Conservation (phyloP, 2,888 invertebrate genomes). For the Drosophila kambysellisi region DNA sequence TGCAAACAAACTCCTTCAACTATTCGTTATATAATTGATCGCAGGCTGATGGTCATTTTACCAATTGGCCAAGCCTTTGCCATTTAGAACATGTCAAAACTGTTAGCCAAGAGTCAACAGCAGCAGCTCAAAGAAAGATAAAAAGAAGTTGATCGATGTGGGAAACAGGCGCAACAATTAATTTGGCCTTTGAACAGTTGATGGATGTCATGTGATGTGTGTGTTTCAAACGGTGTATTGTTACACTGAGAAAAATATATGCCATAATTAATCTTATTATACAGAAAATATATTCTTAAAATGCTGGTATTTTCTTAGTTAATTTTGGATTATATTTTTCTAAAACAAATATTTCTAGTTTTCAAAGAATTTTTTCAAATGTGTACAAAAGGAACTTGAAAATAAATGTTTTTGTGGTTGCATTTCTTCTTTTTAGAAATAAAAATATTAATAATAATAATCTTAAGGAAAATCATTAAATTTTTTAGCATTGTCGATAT, state of each 20-base stretch:
- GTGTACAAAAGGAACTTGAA: no score
- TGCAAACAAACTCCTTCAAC: not conserved
- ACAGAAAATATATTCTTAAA: not conserved
- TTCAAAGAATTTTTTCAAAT: no score
- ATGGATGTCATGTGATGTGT: constrained; percentile 24
- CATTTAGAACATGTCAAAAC: constrained; percentile 1
- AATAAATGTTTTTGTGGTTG: not conserved
- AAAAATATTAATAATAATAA: not conserved
- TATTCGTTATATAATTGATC: not conserved
- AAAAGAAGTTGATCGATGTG: constrained; percentile 7
- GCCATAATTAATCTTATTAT: not conserved
- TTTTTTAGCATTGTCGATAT: not conserved
- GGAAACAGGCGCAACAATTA: constrained; percentile 48
- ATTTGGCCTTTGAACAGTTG: constrained; percentile 42
- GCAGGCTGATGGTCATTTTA: not conserved
- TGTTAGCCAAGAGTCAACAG: constrained; percentile 15
- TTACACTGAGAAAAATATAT: not conserved
- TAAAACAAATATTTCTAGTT: not conserved
- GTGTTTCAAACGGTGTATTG: not conserved
- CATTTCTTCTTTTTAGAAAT: not conserved
- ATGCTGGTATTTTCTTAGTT: not conserved
- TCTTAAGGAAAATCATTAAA: not conserved
- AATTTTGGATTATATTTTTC: not conserved
- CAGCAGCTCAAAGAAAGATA: constrained; percentile 8
- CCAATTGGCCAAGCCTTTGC: not conserved